Base-by-base conservation (phyloP, 2,888 invertebrate species). In the Cosmorhoe ocellata region DNA sequence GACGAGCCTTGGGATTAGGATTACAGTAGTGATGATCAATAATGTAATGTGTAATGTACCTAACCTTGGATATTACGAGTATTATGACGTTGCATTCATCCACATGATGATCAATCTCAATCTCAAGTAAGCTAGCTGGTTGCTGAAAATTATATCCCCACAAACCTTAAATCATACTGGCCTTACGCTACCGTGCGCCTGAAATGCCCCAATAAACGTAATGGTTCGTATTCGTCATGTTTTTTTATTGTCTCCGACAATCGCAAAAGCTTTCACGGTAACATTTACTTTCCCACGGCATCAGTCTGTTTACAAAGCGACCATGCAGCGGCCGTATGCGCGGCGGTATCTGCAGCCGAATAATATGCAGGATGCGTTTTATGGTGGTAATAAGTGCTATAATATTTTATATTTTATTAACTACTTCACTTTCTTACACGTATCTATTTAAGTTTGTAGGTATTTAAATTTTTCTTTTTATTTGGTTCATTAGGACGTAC, bases 301-400 rank as follows among this genome's bases (percentile, higher is more conserved):
- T 66, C 64, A 58, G 54, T 58, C 58, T 58, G 58, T 51, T 59
- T 46, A 36, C 59, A 52, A 59, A 61, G 60, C 59, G 63, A 74
- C 56, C 67, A 89, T 90, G 89, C 86, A 87, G 66, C 77, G 87
- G 24, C 88, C 88, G 26, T 85, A 84, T 64, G 63, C 54, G 54
- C 79, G 87, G 9, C 79, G 81, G 26, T 78, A 77, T 64, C 67
- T 89, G 52, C 72, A 66, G 14, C 78, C 84, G 4, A 87, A 79
- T 69, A 84, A 79, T 62, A 86, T 88, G 86, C 68, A 72, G 37
- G 84, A 87, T 43, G 68, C 76, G 1, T 79, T 69, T 42, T 56
- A 79, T 69, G 88, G 88, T 63, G 89, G 89, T 89, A 88, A 79
- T 24, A 24, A 24, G 24, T 24, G 24, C 5, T 43, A n/a, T n/a